phyloP scores from a whole-genome alignment of 2,113 vertebrate genomes.

The Ochotona princeps region DNA sequence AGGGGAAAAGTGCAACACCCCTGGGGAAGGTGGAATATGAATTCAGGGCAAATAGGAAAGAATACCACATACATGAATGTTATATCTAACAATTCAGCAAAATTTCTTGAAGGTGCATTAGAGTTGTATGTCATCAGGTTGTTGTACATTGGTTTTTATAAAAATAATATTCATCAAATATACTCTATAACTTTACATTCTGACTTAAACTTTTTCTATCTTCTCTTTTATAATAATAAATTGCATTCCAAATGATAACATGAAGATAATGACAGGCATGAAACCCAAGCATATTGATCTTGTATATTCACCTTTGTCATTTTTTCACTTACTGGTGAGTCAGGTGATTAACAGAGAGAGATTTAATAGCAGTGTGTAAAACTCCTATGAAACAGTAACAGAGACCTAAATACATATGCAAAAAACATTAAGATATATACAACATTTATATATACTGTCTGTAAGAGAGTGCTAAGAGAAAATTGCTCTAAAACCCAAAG shows the following conservation, averaged over 20 bases:
- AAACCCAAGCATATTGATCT: not conserved
- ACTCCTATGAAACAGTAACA: not conserved
- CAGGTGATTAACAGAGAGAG: not conserved
- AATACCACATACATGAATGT: not conserved
- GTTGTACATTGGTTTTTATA: not conserved
- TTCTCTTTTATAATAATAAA: not conserved
- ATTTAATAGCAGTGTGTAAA: not conserved
- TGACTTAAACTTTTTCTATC: not conserved
- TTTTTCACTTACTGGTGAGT: not conserved
- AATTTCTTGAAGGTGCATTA: not conserved
- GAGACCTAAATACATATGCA: not conserved
- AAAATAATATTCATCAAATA: not conserved
- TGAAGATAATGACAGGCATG: not conserved
- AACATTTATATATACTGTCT: not conserved
- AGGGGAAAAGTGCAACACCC: not conserved
- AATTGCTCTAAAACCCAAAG: not conserved
- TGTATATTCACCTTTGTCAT: not conserved
- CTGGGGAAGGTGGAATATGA: not conserved
- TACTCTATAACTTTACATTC: not conserved
- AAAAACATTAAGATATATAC: not conserved
- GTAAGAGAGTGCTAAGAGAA: not conserved
- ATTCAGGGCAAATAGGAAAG: not conserved
- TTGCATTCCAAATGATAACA: conserved; percentile 4
- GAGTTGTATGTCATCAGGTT: not conserved
- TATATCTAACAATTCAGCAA: not conserved